A percentile compares a stretch with the other conserved stretches of the same genome.
These are phyloP conservation scores for Diplosoma virens DNA, from an alignment of 23 tunicate genomes.

Conservation along the genomic window DNA sequence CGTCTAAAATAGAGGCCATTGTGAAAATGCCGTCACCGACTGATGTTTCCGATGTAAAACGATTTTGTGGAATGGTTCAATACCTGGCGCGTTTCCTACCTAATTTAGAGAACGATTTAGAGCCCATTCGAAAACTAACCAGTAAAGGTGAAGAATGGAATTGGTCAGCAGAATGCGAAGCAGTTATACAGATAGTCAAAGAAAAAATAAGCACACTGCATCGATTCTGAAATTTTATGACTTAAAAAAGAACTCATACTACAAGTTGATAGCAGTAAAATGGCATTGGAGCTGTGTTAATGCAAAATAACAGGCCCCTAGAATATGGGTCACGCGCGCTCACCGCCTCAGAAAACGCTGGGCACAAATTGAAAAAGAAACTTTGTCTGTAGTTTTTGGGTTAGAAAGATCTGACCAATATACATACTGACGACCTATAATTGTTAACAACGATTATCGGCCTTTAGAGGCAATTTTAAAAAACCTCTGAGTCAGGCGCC, in stretches of 20 bases:
- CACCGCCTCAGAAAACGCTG: constrained; percentile 11
- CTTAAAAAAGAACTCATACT: not conserved
- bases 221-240: constrained; percentile 1
- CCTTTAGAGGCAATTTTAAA: constrained; percentile 20
- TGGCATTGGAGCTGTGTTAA: constrained; percentile 18
- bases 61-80: constrained; percentile 28
- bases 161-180: constrained; percentile 28
- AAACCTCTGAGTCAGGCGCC: constrained; percentile 35
- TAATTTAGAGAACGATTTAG: constrained; percentile 13
- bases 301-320: constrained; percentile 11
- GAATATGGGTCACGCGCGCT: constrained; percentile 30
- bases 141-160: constrained; percentile 17
- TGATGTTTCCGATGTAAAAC: constrained; percentile 13
- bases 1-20: constrained; percentile 22
- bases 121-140: constrained; percentile 19
- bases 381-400: constrained; percentile 24
- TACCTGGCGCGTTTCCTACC: constrained; percentile 20
- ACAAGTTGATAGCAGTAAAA: constrained; percentile 33
- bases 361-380: constrained; percentile 48
- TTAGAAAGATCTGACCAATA: constrained; percentile 38
- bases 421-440: constrained; percentile 20
- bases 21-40: constrained; percentile 19
- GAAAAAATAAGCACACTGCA: constrained; percentile 9
- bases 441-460: constrained; percentile 13
- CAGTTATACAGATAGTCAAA: not conserved